Base-by-base conservation (phyloP, 2,113 vertebrate species). In the Cygnus atratus region DNA sequence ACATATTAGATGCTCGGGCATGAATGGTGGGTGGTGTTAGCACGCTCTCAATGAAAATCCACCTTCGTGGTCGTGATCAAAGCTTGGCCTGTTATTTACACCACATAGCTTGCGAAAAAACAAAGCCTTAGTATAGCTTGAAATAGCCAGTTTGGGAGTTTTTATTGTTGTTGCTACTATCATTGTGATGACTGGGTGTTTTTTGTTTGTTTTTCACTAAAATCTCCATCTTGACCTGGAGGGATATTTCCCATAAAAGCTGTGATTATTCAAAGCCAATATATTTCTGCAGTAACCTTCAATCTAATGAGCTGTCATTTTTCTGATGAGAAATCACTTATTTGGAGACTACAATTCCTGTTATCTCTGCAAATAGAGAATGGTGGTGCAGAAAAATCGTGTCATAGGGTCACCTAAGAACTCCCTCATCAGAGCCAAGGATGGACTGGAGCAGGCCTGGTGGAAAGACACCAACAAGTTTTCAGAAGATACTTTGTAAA, bases 281-380 rank as follows among this genome's bases (percentile, higher is more conserved):
- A 17, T 15, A 72, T 70, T 82, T 94, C 76, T 89, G 62, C 71
- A 54, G 70, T 73, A 95, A 58, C 58, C 74, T 97, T 87, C 78
- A 68, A 2, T 82, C 43, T 76, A 74, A 87, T 80, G 59, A 87
- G 73, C 81, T 93, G 91, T 58, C 81, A 83, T 41, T 84, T 70
- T 93, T 74, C 62, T 80, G 75, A 66, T 67, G 78, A 80, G 87
- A 82, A 94, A 57, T 87, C 81, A 76, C 84, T 87, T 87, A 75
- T 93, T 94, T 92, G 74, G 44, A 70, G 74, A 70, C 44, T 25
- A 66, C 59, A 72, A 88, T 95, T 94, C 62, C 62, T 76, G 62
- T 91, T 88, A 90, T 72, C 73, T 92, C 24, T 0, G 90, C 61
- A 95, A 55, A 86, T 25, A 68, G 79, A 66, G 61, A 77, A 87